Evolutionary conservation across 2,888 invertebrate genomes (phyloP).

Genomic region (Norana najaformis): DNA sequence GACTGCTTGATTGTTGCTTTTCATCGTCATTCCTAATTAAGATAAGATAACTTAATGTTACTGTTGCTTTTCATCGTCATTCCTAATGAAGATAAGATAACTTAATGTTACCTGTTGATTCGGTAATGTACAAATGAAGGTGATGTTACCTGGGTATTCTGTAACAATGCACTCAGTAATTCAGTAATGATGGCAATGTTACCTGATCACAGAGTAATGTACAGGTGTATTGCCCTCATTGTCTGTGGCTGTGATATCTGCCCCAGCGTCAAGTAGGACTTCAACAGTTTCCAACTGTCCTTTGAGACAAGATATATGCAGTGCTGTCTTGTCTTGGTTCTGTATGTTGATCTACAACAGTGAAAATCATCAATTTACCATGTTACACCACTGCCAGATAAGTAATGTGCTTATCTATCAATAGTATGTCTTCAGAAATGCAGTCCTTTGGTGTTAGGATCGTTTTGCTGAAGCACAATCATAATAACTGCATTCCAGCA

Average conservation of each 20-base stretch:
- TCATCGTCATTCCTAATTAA: too few relatives aligned
- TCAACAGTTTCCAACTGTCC: neutral
- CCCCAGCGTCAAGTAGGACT: neutral
- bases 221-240: constrained; percentile 10
- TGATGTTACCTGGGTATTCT: neutral
- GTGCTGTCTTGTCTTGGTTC: neutral
- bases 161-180: neutral
- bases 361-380: neutral
- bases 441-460: neutral
- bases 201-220: neutral
- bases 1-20: too few relatives aligned
- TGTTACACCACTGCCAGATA: neutral
- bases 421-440: neutral
- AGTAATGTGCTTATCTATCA: neutral
- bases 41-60: too few relatives aligned
- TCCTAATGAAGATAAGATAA: too few relatives aligned
- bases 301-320: neutral
- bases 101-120: too few relatives aligned
- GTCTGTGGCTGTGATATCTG: neutral
- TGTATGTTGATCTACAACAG: neutral
- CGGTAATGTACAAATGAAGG: neutral
- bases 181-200: neutral
- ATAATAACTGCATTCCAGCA: neutral
- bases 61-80: too few relatives aligned
- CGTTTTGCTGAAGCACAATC: too few relatives aligned